Conservation (phyloP, 2,113 vertebrate genomes). For the Plotosus lineatus region DNA sequence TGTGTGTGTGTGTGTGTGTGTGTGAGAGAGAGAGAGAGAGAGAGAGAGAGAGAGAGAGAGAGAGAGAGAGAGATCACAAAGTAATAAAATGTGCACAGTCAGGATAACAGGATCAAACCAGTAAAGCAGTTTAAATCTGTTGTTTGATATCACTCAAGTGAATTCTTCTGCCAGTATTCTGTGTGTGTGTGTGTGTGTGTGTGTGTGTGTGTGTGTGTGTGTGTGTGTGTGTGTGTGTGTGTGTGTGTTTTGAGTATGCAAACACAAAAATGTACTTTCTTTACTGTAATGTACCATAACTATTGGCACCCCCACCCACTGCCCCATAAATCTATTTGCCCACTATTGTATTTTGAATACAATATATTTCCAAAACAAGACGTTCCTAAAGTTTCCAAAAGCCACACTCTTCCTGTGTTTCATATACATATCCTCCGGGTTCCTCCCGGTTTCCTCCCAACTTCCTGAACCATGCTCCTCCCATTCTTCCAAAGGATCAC, state of each 20-base stretch:
- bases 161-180: not conserved
- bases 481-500: not conserved
- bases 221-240: slow-evolving; percentile 7
- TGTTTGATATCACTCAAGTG: not conserved
- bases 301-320: not conserved
- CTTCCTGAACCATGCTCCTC: not conserved
- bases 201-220: slow-evolving; percentile 18
- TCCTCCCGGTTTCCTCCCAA: not conserved
- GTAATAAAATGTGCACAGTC: not conserved
- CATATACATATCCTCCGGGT: not conserved
- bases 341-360: not conserved
- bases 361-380: not conserved
- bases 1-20: not conserved
- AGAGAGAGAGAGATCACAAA: no score
- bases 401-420: not conserved
- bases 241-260: slow-evolving; percentile 3
- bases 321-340: not conserved
- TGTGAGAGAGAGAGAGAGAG: not conserved
- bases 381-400: not conserved
- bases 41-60: no score
- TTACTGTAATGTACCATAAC: not conserved
- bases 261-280: not conserved
- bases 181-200: slow-evolving; percentile 1
- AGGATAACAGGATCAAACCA: not conserved
- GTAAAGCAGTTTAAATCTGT: not conserved